Evolutionary conservation across 2,797 vertebrate species (phyloP), one percentile per base, ranked within the genome.

Genomic region (Clarias laeviceps): DNA sequence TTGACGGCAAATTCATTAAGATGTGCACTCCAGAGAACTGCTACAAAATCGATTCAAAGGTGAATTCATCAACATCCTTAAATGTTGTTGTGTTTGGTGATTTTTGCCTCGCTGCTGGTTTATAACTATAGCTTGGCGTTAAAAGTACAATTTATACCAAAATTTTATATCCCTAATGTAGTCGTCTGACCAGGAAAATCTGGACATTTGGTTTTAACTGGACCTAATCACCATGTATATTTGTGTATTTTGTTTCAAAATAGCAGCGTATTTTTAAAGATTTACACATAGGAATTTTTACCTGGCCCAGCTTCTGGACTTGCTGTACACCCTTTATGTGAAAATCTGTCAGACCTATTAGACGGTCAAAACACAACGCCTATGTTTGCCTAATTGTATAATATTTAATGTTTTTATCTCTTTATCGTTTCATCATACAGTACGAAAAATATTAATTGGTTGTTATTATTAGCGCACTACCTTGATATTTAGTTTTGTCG

Each of bases 1-100:
- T 99, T 88, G 98, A 99, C 72, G 98, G 98, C 89, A 99, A 96
- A 94, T 96, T 94, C 91, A 96, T 99, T 93, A 98, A 97, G 94
- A 97, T 99, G 98, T 97, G 92, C 92, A 94, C 88, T 91, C 92
- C 96, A 69, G 98, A 98, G 80, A 97, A 98, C 92, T 96, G 97
- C 93, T 99, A 99, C 93, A 98, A 96, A 93, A 97, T 98, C 78
- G 98, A 99, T 90, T 90, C 93, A 85, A 99, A 99, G 97, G 98
- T 99, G 94, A 45, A 68, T 61, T 88, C 27, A 69, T 83, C 81
- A 70, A 70, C 40, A 17, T 68, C 77, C 24, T 18, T 59, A 77
- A 9, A 34, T 72, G 61, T 61, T 84, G 72, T 57, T 78, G 22
- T 37, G 50, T 57, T 27, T 24, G 24, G 24, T 15, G 34, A 18